phyloP scores from a whole-genome alignment of 2,797 vertebrate genomes.

The Sphaeramia orbicularis region DNA sequence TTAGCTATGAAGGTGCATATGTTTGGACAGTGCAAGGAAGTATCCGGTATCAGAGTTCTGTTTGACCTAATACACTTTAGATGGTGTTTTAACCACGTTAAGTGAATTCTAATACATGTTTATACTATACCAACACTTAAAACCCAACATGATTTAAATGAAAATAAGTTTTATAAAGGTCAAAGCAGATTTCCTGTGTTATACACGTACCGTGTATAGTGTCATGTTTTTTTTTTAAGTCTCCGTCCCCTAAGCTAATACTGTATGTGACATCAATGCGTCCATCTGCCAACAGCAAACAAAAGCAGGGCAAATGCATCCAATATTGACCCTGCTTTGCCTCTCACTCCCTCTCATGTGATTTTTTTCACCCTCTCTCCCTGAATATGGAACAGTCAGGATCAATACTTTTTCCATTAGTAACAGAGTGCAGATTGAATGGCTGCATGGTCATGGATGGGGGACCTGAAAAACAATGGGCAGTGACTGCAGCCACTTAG shows the following conservation, averaged over 20 bases:
- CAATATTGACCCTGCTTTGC: slow-evolving; percentile 58
- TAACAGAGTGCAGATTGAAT: slow-evolving; percentile 68
- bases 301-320: slow-evolving; percentile 46
- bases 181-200: no score
- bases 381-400: slow-evolving; percentile 75
- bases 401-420: slow-evolving; percentile 87
- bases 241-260: slow-evolving; percentile 19
- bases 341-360: slow-evolving; percentile 26
- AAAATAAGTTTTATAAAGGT: no score
- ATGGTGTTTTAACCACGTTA: no score
- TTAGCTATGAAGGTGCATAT: no score
- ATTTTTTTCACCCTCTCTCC: slow-evolving; percentile 20
- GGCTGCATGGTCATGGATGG: slow-evolving; percentile 70
- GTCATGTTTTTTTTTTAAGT: background rate
- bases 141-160: no score
- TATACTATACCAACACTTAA: no score
- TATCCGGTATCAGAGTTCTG: no score
- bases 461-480: slow-evolving; percentile 57
- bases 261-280: slow-evolving; percentile 52
- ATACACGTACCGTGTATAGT: no score
- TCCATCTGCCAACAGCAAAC: slow-evolving; percentile 55
- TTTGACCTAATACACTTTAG: no score
- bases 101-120: no score
- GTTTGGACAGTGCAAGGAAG: no score
- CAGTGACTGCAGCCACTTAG: slow-evolving; percentile 72